phyloP scores from a whole-genome alignment of 1,140 invertebrate species.

The Drosophila sulfurigaster region DNA sequence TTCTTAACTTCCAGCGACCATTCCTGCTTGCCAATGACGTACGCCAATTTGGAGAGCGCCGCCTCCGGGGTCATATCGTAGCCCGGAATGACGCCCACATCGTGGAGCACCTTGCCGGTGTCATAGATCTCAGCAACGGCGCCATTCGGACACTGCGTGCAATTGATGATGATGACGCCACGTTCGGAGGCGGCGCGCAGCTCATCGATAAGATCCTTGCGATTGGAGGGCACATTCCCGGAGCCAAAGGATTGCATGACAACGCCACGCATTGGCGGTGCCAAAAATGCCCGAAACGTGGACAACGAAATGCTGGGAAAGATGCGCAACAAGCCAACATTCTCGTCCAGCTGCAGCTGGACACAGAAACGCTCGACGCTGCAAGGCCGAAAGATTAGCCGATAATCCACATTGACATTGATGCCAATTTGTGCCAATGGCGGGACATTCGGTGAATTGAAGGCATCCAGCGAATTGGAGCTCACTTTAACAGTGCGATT shows the following conservation, averaged over 20 bases:
- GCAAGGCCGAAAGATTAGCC: conserved; percentile 90
- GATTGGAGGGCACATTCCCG: conserved; percentile 95
- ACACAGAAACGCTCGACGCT: conserved; percentile 92
- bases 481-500: conserved; percentile 95
- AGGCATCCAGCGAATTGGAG: conserved; percentile 93
- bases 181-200: conserved; percentile 90
- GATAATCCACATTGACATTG: conserved; percentile 91
- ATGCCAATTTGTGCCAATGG: conserved; percentile 94
- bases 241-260: conserved; percentile 97
- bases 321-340: conserved; percentile 94
- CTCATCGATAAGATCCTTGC: conserved; percentile 92
- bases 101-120: conserved; percentile 89
- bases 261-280: conserved; percentile 93
- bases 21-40: conserved; percentile 94
- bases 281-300: conserved; percentile 92
- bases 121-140: conserved; percentile 92
- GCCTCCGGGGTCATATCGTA: conserved; percentile 98
- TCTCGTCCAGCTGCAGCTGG: conserved; percentile 91
- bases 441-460: conserved; percentile 94
- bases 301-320: conserved; percentile 95
- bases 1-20: conserved; percentile 91
- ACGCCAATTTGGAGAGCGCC: conserved; percentile 95
- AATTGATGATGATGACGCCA: conserved; percentile 96
- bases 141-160: conserved; percentile 94
- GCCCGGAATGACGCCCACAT: conserved; percentile 93